A percentile compares a stretch with the other conserved stretches of the same genome.
phyloP scores from a whole-genome alignment of 2,888 invertebrate species.

The Drosophila limbata region DNA sequence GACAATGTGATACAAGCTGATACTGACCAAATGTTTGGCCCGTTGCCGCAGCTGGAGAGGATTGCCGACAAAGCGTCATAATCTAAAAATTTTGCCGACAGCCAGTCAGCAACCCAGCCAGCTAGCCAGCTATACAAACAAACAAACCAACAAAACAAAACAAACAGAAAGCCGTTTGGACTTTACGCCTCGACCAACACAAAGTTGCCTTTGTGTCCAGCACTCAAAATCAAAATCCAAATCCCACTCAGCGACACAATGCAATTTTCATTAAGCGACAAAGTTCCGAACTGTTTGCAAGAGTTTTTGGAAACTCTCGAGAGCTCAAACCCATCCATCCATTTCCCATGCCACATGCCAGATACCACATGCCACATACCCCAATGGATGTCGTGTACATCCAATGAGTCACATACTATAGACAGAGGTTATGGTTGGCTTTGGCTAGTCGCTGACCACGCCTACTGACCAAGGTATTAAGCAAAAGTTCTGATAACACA shows the following conservation, averaged over 20 bases:
- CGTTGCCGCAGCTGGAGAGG: slow-evolving; percentile 6
- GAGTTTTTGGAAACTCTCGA: slow-evolving; percentile 6
- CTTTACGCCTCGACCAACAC: slow-evolving; percentile 33
- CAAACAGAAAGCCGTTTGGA: slow-evolving; percentile 51
- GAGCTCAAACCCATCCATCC: not conserved
- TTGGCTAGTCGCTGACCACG: slow-evolving; percentile 25
- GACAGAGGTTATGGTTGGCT: not conserved
- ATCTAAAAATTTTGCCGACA: slow-evolving; percentile 71
- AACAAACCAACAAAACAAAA: slow-evolving; percentile 18
- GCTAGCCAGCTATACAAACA: slow-evolving; percentile 44
- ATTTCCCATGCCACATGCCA: not conserved
- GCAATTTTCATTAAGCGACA: slow-evolving; percentile 78
- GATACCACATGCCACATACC: not conserved
- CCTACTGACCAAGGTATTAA: slow-evolving; percentile 67
- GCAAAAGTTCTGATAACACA: slow-evolving; percentile 67
- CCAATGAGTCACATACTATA: slow-evolving; percentile 4
- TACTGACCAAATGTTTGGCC: not conserved
- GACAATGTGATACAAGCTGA: not conserved
- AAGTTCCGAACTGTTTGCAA: slow-evolving; percentile 54
- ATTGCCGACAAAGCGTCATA: slow-evolving; percentile 66
- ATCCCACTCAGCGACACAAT: slow-evolving; percentile 52
- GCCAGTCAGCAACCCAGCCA: slow-evolving; percentile 25
- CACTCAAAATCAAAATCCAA: slow-evolving; percentile 27
- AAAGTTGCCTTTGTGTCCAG: slow-evolving; percentile 28
- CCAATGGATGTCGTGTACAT: not conserved